Evolutionary conservation across 1,140 invertebrate genomes (phyloP).

Genomic region (Sitophilus oryzae): DNA sequence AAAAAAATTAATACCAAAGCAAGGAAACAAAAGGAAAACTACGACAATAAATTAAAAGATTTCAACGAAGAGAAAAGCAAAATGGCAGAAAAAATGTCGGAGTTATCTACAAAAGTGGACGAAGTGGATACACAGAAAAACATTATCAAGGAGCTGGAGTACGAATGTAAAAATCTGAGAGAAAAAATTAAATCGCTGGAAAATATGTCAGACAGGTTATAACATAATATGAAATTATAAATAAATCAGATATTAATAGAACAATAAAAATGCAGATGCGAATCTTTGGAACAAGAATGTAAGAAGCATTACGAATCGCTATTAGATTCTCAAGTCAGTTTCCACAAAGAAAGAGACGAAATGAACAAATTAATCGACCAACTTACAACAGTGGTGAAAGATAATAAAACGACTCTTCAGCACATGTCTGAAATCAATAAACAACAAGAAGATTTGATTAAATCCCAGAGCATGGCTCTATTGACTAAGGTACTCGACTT

Average conservation of each 20-base stretch:
- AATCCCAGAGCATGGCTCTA: conserved; percentile 21
- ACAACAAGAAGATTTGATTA: conserved; percentile 25
- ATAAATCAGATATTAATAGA: background rate
- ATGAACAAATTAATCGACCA: conserved; percentile 26
- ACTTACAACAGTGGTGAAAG: conserved; percentile 25
- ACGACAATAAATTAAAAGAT: conserved; percentile 10
- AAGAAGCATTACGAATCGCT: conserved; percentile 16
- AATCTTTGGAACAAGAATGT: conserved; percentile 26
- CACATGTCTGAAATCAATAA: conserved; percentile 31
- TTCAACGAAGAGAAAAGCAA: conserved; percentile 9
- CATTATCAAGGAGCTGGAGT: background rate
- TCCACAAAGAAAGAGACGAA: conserved; percentile 23
- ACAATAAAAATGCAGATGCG: conserved; percentile 17
- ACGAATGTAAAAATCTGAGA: conserved; percentile 9
- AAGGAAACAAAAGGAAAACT: conserved; percentile 23
- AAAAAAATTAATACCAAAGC: conserved; percentile 18
- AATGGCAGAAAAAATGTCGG: conserved; percentile 10
- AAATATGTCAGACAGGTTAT: conserved; percentile 2
- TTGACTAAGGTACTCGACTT: conserved; percentile 16
- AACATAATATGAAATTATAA: background rate
- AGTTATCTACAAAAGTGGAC: conserved; percentile 16
- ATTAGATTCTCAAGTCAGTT: conserved; percentile 19
- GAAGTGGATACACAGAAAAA: background rate
- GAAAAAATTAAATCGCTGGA: conserved; percentile 11
- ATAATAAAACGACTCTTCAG: conserved; percentile 25